Base-by-base conservation (phyloP, 2,113 vertebrate species). In the Dicentrarchus labrax region DNA sequence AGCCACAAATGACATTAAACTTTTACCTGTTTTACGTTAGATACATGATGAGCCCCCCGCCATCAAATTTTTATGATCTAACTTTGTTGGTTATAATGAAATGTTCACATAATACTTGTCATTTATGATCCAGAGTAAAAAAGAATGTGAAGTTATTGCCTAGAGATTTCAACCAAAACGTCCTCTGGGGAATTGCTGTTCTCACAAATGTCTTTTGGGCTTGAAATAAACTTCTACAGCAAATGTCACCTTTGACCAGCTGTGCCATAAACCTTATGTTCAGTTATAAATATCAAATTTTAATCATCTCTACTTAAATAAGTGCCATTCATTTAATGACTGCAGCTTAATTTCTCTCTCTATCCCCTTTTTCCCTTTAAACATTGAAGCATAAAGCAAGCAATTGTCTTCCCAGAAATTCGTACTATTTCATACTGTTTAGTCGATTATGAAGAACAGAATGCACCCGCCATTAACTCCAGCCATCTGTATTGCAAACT, bases 401-500 rank as follows among this genome's bases (percentile, higher is more conserved):
- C 41, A 45, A 71, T 72, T 19, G 64, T 39, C 77, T 51, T 11
- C 56, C 13, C n/a, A 22, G 45, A 13, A 57, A 21, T 36, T 43
- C 22, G 16, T 12, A 45, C 21, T n/a, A 57, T 76, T 78, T 76
- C 56, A n/a, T n/a, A 12, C 19, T 56, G 57, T 76, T 80, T 65
- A n/a, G 2, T 10, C 1, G n/a, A 22, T 74, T 36, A 50, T 50
- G 22, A 38, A 75, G 65, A 54, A 11, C 47, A 50, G 64, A 54
- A 56, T 41, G 17, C 19, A 72, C 21, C 56, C 24, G 1, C 47
- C 76, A 83, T 83, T 76, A 83, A 51, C 57, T 62, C 41, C 65
- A 78, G 57, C 64, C 62, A 75, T 82, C 64, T 75, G 75, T 47
- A 71, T 51, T 67, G n/a, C 30, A 53, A 76, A 76, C 30, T 60